Conservation (phyloP, 2,888 invertebrate genomes). For the Diloba caeruleocephala region DNA sequence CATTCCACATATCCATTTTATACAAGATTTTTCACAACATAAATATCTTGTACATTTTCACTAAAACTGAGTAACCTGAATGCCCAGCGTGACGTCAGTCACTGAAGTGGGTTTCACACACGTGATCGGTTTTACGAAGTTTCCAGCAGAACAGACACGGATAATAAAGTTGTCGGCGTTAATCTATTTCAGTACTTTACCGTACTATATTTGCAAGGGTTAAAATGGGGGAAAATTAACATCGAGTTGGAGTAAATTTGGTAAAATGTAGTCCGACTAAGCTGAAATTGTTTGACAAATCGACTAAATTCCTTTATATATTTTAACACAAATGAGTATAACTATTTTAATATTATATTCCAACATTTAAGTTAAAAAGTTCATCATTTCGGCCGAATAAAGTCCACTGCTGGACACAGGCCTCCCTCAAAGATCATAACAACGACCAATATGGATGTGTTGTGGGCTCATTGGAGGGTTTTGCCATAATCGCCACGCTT, state of each 20-base stretch:
- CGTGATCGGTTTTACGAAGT: slow-evolving; percentile 71
- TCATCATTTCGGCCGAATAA: too few relatives aligned
- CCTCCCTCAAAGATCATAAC: too few relatives aligned
- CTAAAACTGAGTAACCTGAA: slow-evolving; percentile 40
- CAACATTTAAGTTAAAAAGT: too few relatives aligned
- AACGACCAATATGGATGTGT: too few relatives aligned
- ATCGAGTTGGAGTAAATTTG: slow-evolving; percentile 45
- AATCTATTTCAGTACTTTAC: slow-evolving; percentile 52
- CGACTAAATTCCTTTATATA: slow-evolving; percentile 27
- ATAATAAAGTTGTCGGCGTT: slow-evolving; percentile 59
- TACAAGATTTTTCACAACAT: slow-evolving; percentile 1
- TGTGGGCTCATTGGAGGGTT: too few relatives aligned
- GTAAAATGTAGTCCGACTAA: slow-evolving; percentile 33
- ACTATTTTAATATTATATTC: slow-evolving; percentile 19
- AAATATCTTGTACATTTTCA: slow-evolving; percentile 33
- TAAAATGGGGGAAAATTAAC: slow-evolving; percentile 42
- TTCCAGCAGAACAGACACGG: slow-evolving; percentile 62
- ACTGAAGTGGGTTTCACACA: slow-evolving; percentile 67
- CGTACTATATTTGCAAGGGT: slow-evolving; percentile 47
- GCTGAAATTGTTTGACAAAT: slow-evolving; percentile 32
- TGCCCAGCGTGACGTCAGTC: slow-evolving; percentile 61
- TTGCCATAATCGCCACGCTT: too few relatives aligned
- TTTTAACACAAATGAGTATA: too few relatives aligned
- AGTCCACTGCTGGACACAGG: too few relatives aligned
- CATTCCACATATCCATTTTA: neutral